Evolutionary conservation across 2,797 vertebrate genomes (phyloP).

Genomic region (Alectoris magna): DNA sequence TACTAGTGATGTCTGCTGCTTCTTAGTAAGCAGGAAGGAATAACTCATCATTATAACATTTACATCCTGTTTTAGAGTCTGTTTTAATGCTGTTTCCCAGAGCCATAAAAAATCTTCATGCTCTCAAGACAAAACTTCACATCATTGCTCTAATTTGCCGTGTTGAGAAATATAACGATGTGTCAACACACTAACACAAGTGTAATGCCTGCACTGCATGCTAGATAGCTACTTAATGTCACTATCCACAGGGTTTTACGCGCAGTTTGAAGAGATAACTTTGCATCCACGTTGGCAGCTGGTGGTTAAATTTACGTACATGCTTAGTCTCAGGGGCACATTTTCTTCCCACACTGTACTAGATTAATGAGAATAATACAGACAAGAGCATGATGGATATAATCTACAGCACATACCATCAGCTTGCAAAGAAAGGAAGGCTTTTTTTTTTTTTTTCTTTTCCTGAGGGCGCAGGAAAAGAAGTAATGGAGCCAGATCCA

Average conservation of each 20-base stretch:
- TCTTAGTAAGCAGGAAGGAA: slow-evolving; percentile 57
- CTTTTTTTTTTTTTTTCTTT: neutral
- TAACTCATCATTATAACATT: slow-evolving; percentile 69
- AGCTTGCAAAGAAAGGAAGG: neutral
- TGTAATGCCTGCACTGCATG: slow-evolving; percentile 20
- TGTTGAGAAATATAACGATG: slow-evolving; percentile 54
- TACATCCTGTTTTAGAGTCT: slow-evolving; percentile 46
- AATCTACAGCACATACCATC: neutral
- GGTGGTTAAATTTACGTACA: slow-evolving; percentile 36
- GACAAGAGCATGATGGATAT: slow-evolving; percentile 18
- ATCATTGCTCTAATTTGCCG: slow-evolving; percentile 50
- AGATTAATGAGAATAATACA: slow-evolving; percentile 50
- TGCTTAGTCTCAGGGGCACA: slow-evolving; percentile 26
- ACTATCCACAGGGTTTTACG: slow-evolving; percentile 25
- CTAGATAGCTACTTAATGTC: slow-evolving; percentile 43
- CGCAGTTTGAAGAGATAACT: slow-evolving; percentile 3
- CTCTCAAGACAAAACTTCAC: slow-evolving; percentile 47
- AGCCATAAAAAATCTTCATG: slow-evolving; percentile 31
- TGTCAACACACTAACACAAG: slow-evolving; percentile 43
- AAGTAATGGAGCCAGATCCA: neutral
- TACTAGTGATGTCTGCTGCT: slow-evolving; percentile 9
- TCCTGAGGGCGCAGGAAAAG: neutral
- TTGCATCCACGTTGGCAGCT: slow-evolving; percentile 17
- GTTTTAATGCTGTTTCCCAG: slow-evolving; percentile 52
- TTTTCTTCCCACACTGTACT: slow-evolving; percentile 37